These are phyloP conservation scores for Gorsachius magnificus DNA, from an alignment of 2,797 vertebrate genomes.

Conservation along the genomic window DNA sequence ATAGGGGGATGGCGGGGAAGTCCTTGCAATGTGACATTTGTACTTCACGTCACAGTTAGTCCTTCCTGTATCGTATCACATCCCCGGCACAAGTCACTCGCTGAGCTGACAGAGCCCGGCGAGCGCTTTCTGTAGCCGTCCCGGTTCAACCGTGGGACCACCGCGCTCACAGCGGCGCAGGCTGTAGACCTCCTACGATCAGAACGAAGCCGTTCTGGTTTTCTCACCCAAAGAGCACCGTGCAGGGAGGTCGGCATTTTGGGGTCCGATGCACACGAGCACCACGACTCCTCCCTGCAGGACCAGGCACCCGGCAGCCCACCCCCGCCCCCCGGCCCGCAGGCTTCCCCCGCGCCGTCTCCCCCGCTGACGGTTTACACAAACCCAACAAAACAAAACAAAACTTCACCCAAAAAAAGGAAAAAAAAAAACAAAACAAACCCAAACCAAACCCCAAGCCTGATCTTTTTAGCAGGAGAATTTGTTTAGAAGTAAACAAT, in stretches of 20 bases:
- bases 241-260: rapidly evolving
- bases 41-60: neutral
- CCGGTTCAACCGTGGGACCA: neutral
- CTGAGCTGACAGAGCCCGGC: neutral
- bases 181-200: neutral
- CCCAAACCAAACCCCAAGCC: neutral
- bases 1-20: neutral
- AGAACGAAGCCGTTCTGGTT: neutral
- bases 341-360: neutral
- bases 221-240: rapidly evolving
- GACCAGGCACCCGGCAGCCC: neutral
- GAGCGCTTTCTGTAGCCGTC: rapidly evolving
- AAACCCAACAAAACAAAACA: neutral
- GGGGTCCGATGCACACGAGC: rapidly evolving
- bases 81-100: neutral
- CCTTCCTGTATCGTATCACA: neutral
- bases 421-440: too few species aligned
- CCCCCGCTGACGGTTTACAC: neutral
- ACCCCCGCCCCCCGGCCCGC: rapidly evolving
- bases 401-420: neutral
- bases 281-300: rapidly evolving
- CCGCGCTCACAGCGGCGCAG: neutral
- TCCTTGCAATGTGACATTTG: neutral
- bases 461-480: neutral
- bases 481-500: neutral